A percentile compares a stretch with the other conserved stretches of the same genome.
Evolutionary conservation across 1,140 invertebrate genomes (phyloP).

Genomic region (Tetranychus cinnabarinus): DNA sequence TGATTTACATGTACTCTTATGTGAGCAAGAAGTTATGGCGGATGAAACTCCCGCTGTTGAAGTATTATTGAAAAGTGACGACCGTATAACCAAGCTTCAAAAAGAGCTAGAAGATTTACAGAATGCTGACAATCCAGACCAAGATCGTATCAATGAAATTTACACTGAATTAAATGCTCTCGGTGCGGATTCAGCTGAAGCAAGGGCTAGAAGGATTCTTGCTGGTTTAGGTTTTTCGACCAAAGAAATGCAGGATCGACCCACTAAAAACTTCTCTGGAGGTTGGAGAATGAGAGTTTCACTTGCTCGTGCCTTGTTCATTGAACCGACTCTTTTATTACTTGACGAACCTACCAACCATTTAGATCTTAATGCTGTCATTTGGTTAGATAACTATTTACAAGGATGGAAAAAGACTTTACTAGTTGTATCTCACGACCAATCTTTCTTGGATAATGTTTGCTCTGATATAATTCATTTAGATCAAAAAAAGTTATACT

Average conservation of each 20-base stretch:
- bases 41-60: conserved; percentile 76
- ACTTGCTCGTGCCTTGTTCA: conserved; percentile 40
- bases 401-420: conserved; percentile 95
- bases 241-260: conserved; percentile 70
- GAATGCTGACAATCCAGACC: conserved; percentile 37
- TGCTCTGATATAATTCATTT: conserved; percentile 97
- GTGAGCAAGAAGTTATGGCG: conserved; percentile 93
- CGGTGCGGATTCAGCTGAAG: conserved; percentile 86
- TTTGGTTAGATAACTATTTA: conserved; percentile 91
- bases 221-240: conserved; percentile 82
- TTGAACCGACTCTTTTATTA: conserved; percentile 80
- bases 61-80: conserved; percentile 73
- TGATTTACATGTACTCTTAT: conserved; percentile 89
- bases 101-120: conserved; percentile 56
- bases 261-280: conserved; percentile 88
- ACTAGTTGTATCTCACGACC: conserved; percentile 92
- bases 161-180: conserved; percentile 89
- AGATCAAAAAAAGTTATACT: conserved; percentile 76
- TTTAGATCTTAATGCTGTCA: conserved; percentile 88
- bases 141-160: conserved; percentile 29
- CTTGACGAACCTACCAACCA: conserved; percentile 78
- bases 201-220: conserved; percentile 73
- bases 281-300: conserved; percentile 98
- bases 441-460: conserved; percentile 96
- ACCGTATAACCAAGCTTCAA: conserved; percentile 54